Evolutionary conservation across 2,888 invertebrate species (phyloP).

Genomic region (Latrodectus hesperus): DNA sequence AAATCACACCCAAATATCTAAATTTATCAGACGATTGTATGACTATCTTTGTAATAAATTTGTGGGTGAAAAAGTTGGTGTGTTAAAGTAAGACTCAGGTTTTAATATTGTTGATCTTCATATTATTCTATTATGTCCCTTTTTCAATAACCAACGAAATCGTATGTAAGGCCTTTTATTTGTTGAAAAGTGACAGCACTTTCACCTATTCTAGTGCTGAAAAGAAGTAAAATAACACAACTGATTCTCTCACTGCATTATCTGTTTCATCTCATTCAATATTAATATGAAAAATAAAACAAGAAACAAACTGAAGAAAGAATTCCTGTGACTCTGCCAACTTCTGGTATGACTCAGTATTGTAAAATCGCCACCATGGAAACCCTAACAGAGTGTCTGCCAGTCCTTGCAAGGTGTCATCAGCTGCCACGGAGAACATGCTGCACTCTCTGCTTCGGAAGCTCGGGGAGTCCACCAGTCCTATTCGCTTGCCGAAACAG

Average conservation of each 20-base stretch:
- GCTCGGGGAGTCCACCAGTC: constrained; percentile 74
- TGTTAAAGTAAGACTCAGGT: background rate
- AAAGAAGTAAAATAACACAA: too few species aligned
- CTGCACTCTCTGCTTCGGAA: constrained; percentile 71
- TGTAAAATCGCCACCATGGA: constrained; percentile 77
- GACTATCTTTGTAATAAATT: background rate
- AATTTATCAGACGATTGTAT: background rate
- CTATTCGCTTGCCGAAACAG: constrained; percentile 78
- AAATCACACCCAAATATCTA: background rate
- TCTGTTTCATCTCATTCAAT: too few species aligned
- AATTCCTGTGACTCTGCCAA: constrained; percentile 77
- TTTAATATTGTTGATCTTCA: background rate
- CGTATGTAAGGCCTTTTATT: background rate
- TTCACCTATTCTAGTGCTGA: too few species aligned
- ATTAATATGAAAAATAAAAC: too few species aligned
- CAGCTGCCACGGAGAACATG: constrained; percentile 74
- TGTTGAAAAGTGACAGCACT: too few species aligned
- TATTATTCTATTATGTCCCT: background rate
- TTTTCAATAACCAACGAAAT: background rate
- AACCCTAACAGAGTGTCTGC: constrained; percentile 77
- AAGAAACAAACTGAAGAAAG: constrained; percentile 75
- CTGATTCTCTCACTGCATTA: too few species aligned
- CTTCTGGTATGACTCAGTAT: constrained; percentile 77
- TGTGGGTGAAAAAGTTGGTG: background rate
- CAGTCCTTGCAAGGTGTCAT: constrained; percentile 77